Evolutionary conservation across 2,888 invertebrate species (phyloP), one percentile per base, ranked within the genome.

Genomic region (Megaustenia siamemsis): DNA sequence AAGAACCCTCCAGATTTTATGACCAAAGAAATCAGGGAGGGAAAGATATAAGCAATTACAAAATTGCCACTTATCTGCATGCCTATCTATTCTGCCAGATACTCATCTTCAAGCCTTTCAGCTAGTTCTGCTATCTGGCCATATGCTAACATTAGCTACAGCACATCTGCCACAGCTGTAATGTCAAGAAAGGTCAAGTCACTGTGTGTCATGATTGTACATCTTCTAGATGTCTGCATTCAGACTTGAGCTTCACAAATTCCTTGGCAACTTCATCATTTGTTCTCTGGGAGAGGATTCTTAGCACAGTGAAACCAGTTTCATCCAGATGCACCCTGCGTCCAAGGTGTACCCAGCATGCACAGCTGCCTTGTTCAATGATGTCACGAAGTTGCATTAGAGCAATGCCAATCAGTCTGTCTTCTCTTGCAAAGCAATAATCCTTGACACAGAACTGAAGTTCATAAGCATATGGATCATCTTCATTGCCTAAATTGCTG

Each of bases 201-300:
- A 35, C n/a, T 77, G 6, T n/a, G 35, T 81, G 76, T 85, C 85
- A 86, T 45, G 86, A 82, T 68, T 83, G 83, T n/a, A 91, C 88
- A 77, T 93, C 93, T 82, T 94, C 93, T 24, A 90, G 85, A 77
- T 93, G 92, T 32, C 93, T 89, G 71, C 92, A 91, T 86, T 99
- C 99, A 32, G 99, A 98, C 95, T 99, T 99, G 89, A 99, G 96
- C 95, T 99, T 99, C 85, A 99, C 99, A 95, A 99, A 99, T 94
- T 99, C 99, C 93, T 98, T 97, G 85, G 99, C 99, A 40, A 99
- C 98, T 95, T 99, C 99, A 94, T 99, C 99, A 94, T 98, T 99
- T 94, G 97, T 97, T 91, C 99, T 96, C 94, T 99, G 99, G 0
- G 99, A 98, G 83, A 99, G 95, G 84, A 94, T 94, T 60, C 94